Percentiles rank a stretch among this genome's conserved stretches.
Evolutionary conservation across 2,113 vertebrate genomes (phyloP).

Genomic region (Mungos mungo): DNA sequence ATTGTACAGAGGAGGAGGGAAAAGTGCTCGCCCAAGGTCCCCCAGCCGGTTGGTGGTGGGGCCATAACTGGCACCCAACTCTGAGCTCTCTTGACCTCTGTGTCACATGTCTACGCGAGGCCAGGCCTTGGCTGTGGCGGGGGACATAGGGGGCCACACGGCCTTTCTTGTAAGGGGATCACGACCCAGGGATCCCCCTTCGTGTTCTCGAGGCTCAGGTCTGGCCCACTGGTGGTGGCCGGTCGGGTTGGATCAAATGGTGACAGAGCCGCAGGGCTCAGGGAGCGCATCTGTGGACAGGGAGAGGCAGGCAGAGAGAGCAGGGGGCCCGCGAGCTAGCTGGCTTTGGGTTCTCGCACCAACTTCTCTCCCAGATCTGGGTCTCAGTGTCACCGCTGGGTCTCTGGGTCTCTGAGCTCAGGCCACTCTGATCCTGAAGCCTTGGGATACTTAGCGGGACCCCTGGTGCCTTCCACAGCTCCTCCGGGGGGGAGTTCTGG

Average conservation of each 20-base stretch:
- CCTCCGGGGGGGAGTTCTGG: background rate
- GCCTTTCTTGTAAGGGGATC: background rate
- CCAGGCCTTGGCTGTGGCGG: background rate
- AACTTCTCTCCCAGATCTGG: background rate
- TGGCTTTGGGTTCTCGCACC: background rate
- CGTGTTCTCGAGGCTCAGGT: background rate
- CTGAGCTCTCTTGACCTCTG: background rate
- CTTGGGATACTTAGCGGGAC: background rate
- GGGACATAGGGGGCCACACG: background rate
- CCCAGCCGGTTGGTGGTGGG: background rate
- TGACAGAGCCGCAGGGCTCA: background rate
- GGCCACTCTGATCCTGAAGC: background rate
- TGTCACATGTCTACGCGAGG: no score
- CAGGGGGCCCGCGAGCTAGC: fast-evolving
- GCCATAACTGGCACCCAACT: background rate
- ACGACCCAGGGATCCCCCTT: no score
- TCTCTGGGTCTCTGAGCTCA: background rate
- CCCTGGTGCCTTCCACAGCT: background rate
- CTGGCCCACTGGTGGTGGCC: background rate
- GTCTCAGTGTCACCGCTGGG: background rate
- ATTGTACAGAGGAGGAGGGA: background rate
- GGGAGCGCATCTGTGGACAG: fast-evolving
- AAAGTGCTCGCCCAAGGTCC: background rate
- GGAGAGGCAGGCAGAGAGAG: fast-evolving
- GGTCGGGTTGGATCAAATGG: background rate